Conservation (phyloP, 2,113 vertebrate species). For the Tor tambroides region DNA sequence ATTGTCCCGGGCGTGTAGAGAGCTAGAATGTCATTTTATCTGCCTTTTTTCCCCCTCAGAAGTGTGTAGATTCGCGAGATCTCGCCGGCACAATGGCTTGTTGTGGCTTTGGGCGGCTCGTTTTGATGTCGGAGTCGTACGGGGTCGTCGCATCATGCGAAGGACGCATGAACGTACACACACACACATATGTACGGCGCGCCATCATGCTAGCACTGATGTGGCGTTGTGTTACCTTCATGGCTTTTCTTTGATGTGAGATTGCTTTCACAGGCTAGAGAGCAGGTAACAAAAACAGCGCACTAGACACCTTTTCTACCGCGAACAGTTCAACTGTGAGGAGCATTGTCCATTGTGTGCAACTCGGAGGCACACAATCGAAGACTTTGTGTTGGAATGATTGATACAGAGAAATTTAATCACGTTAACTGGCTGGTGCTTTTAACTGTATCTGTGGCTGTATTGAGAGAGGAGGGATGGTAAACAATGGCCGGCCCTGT, state of each 20-base stretch:
- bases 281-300: slow-evolving; percentile 70
- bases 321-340: slow-evolving; percentile 67
- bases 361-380: slow-evolving; percentile 69
- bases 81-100: slow-evolving; percentile 40
- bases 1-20: slow-evolving; percentile 32
- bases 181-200: slow-evolving; percentile 14
- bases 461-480: slow-evolving; percentile 68
- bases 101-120: not conserved
- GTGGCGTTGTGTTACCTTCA: slow-evolving; percentile 62
- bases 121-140: slow-evolving; percentile 39
- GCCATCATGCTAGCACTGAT: slow-evolving; percentile 54
- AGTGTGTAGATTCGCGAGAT: slow-evolving; percentile 36
- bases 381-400: slow-evolving; percentile 69
- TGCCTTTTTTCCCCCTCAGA: not conserved
- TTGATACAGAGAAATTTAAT: slow-evolving; percentile 73
- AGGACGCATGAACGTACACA: slow-evolving; percentile 16
- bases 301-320: slow-evolving; percentile 67
- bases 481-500: slow-evolving; percentile 74
- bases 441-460: slow-evolving; percentile 71
- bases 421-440: slow-evolving; percentile 63
- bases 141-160: slow-evolving; percentile 49
- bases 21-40: slow-evolving; percentile 37
- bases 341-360: slow-evolving; percentile 71
- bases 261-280: slow-evolving; percentile 74
- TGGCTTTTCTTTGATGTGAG: slow-evolving; percentile 68